Evolutionary conservation across 2,113 vertebrate genomes (phyloP), one percentile per base, ranked within the genome.

Genomic region (Menidia beryllina): DNA sequence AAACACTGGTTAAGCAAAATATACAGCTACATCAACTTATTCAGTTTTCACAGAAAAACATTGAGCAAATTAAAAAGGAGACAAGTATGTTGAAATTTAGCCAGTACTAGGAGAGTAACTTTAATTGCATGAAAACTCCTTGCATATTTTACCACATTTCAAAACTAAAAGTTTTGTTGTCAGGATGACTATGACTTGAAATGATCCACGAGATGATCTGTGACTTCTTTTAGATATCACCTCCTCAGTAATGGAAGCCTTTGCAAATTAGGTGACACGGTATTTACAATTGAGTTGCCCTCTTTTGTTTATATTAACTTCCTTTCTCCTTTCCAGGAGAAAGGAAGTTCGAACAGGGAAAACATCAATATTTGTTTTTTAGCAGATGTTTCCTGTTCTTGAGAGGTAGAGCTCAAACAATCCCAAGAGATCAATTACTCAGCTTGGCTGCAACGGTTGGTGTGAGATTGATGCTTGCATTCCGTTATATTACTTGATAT

Each of bases 351-450:
- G n/a, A n/a, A n/a, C n/a, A n/a, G n/a, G n/a, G n/a, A n/a, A n/a
- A n/a, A n/a, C n/a, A n/a, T 51, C 30, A 21, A 9, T 63, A 9
- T 9, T 34, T 5, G 38, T 39, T 39, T 68, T 68, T 77, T 75
- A 51, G 43, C 70, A 77, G 60, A 72, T 69, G 57, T 76, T 72
- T 77, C 51, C 64, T 54, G 60, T 71, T 53, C 81, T 75, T 60
- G n/a, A 63, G 45, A 27, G 54, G 9, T 15, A 25, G 27, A 66
- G 55, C 72, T 73, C 41, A 55, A 79, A 52, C 64, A 68, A 51
- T 73, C 81, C 61, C 56, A 2, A 23, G 62, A 82, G 77, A 77
- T 85, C 34, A 77, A 84, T 87, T 65, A 73, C 39, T 30, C 64
- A 21, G 36, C 61, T 14, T 20, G 38, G 43, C 62, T 61, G 59